Percentiles rank a stretch among this genome's conserved stretches.
Evolutionary conservation across 2,888 invertebrate genomes (phyloP).

Genomic region (Candidula unifasciata): DNA sequence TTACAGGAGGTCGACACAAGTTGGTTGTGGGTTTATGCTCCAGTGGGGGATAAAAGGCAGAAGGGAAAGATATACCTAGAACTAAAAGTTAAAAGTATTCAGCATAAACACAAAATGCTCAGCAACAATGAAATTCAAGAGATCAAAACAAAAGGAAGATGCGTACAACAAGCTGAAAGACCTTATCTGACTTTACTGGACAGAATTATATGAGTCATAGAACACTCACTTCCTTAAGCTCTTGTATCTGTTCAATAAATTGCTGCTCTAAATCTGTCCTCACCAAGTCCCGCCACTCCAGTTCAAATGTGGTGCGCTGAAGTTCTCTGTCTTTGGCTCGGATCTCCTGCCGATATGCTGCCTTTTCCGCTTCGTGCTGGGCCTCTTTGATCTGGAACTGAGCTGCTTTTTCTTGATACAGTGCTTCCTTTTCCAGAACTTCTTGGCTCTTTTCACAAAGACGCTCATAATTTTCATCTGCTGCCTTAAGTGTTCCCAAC

Average conservation of each 20-base stretch:
- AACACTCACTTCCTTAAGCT: slow-evolving; percentile 28
- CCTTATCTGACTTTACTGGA: too few species aligned
- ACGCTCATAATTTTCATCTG: slow-evolving; percentile 50
- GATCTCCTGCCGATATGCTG: slow-evolving; percentile 37
- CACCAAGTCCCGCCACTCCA: slow-evolving; percentile 45
- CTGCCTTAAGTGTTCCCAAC: slow-evolving; percentile 53
- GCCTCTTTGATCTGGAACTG: slow-evolving; percentile 22
- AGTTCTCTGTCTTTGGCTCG: slow-evolving; percentile 35
- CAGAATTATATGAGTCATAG: not conserved
- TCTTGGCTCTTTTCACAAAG: slow-evolving; percentile 52
- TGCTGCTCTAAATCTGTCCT: slow-evolving; percentile 48
- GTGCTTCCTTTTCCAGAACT: slow-evolving; percentile 26
- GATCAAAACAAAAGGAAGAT: too few species aligned
- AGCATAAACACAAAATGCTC: too few species aligned
- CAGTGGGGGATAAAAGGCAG: too few species aligned
- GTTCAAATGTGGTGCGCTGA: slow-evolving; percentile 35
- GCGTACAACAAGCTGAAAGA: too few species aligned
- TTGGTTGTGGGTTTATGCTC: too few species aligned
- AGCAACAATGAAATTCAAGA: too few species aligned
- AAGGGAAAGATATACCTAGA: too few species aligned
- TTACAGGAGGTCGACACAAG: too few species aligned
- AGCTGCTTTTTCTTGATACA: slow-evolving; percentile 24
- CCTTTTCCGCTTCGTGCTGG: slow-evolving; percentile 28
- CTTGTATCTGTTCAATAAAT: slow-evolving; percentile 37
- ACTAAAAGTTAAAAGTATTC: too few species aligned